Percentiles rank a stretch among this genome's conserved stretches.
Evolutionary conservation across 2,113 vertebrate species (phyloP).

Genomic region (Solenodon paradoxus): DNA sequence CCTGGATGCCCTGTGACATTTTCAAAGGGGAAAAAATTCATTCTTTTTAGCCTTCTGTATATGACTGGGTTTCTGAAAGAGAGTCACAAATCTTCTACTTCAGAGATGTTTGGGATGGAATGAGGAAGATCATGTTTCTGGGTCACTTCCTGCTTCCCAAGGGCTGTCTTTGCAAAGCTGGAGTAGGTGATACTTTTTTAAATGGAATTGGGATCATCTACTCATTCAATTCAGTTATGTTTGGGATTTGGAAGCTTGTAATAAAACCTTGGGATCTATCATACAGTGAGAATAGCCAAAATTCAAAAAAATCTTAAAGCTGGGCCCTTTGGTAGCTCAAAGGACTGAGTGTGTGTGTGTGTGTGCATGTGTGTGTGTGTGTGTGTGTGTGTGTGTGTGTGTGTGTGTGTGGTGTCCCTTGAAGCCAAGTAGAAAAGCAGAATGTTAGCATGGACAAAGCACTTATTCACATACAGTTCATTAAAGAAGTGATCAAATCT

Average conservation of each 20-base stretch:
- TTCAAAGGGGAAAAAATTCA: slow-evolving; percentile 60
- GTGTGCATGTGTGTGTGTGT: no score
- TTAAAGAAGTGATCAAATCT: neutral
- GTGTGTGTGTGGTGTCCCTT: neutral
- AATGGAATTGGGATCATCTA: neutral
- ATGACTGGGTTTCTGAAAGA: slow-evolving; percentile 12
- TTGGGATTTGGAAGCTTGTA: neutral
- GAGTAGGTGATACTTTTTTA: neutral
- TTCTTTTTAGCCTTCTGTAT: neutral
- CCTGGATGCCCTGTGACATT: slow-evolving; percentile 57
- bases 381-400: neutral
- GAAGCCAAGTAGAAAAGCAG: neutral
- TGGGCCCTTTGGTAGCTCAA: neutral
- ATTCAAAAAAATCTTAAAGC: neutral
- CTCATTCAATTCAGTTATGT: neutral
- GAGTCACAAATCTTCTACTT: neutral
- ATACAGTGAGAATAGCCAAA: neutral
- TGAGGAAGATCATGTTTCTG: neutral
- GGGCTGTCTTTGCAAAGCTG: neutral
- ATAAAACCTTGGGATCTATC: neutral
- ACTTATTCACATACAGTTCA: neutral
- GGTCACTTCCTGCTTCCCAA: neutral
- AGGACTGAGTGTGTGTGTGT: neutral
- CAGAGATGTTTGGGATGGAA: neutral
- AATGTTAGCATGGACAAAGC: neutral